Conservation (phyloP, 1,140 invertebrate genomes). For the Plectrocnemia conspersa region DNA sequence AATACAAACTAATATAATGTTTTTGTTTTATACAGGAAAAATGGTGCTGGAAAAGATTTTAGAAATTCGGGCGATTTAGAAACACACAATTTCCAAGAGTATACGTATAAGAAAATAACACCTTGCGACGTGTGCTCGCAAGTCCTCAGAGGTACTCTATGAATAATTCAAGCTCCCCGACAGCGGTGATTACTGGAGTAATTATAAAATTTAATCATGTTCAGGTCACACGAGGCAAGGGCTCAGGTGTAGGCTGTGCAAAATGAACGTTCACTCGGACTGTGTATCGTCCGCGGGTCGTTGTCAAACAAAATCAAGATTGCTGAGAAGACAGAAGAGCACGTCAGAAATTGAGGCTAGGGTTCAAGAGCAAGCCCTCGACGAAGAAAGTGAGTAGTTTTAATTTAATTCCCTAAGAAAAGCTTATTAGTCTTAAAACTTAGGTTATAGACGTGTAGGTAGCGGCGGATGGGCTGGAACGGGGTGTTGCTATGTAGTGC, state of each 20-base stretch:
- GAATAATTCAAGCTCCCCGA: no score
- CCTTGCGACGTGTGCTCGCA: constrained; percentile 91
- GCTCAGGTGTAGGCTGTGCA: constrained; percentile 82
- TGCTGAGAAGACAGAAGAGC: constrained; percentile 82
- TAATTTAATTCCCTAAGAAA: no score
- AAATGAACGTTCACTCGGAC: constrained; percentile 86
- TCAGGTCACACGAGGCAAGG: constrained; percentile 89
- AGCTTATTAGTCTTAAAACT: no score
- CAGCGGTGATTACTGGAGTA: not conserved
- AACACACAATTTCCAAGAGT: constrained; percentile 82
- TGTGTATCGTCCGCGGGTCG: constrained; percentile 75
- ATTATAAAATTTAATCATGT: not conserved
- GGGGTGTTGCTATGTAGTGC: no score
- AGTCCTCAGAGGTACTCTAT: constrained; percentile 72
- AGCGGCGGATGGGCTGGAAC: no score
- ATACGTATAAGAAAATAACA: constrained; percentile 93
- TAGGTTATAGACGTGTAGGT: no score
- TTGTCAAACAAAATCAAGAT: constrained; percentile 76
- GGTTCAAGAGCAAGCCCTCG: constrained; percentile 54
- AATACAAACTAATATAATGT: not conserved
- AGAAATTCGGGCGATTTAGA: constrained; percentile 59
- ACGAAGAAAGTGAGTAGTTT: constrained; percentile 66
- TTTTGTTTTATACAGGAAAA: constrained; percentile 60
- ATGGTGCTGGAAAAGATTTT: constrained; percentile 58
- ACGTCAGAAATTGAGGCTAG: constrained; percentile 70